phyloP scores from a whole-genome alignment of 2,113 vertebrate genomes.

The Pteruthius melanotis region DNA sequence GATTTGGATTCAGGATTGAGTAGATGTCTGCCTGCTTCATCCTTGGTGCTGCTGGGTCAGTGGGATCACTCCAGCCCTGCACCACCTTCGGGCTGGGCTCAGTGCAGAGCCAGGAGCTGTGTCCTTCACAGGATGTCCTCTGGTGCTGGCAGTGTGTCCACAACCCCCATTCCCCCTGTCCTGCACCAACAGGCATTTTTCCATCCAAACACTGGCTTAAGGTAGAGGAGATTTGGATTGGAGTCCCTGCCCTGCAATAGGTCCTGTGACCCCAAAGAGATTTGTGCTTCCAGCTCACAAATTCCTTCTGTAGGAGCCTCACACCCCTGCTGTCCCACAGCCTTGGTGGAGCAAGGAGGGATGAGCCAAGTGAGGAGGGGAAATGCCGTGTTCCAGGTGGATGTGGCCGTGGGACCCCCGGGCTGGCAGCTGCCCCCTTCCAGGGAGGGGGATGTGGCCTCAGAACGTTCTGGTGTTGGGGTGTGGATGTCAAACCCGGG shows the following conservation, averaged over 20 bases:
- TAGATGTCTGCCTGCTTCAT: background rate
- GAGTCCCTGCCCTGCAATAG: background rate
- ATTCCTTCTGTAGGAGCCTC: background rate
- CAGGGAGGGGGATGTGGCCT: background rate
- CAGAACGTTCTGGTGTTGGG: background rate
- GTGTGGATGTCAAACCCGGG: background rate
- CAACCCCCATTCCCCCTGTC: background rate
- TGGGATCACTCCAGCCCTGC: background rate
- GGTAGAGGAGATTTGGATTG: background rate
- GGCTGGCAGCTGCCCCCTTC: background rate
- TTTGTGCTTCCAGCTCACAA: background rate
- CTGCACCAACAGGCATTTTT: background rate
- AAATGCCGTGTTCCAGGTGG: background rate
- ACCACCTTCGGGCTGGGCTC: background rate
- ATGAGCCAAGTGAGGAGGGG: background rate
- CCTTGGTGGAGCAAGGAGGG: background rate
- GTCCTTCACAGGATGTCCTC: background rate
- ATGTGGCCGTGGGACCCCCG: fast-evolving
- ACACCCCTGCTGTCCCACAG: background rate
- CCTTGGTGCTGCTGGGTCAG: background rate
- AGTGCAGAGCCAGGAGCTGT: background rate
- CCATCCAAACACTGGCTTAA: background rate
- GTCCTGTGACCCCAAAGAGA: too few species aligned
- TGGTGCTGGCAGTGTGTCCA: too few species aligned
- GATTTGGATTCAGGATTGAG: background rate